Evolutionary conservation across 2,888 invertebrate genomes (phyloP), one percentile per base, ranked within the genome.

Genomic region (Leptura quadrifasciata): DNA sequence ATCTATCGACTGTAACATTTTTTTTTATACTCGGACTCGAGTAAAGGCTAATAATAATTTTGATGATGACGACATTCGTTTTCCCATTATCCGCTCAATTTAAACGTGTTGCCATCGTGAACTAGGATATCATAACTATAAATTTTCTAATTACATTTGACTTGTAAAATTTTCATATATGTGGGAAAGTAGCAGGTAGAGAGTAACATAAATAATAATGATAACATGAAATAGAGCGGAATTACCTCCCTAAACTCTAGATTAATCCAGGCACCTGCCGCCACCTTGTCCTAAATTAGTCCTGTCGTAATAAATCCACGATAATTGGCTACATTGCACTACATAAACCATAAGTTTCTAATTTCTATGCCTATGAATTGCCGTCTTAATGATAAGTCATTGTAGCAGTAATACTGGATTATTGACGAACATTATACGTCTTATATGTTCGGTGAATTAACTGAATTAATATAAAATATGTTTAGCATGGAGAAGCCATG

Each of bases 251-350:
- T 83, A 85, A 84, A 85, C 84, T 85, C 84, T 79, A 84, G 81
- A 84, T 85, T 87, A 86, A 87, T 86, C 86, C 85, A 76, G 84
- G 85, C 87, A 87, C 87, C 88, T 88, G 88, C 85, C 84, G 82
- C 86, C 85, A 84, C 86, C 85, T 85, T 85, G 85, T 87, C 87
- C 87, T 85, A 86, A 88, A 88, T 88, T 87, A 88, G 87, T 85
- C 84, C 80, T 81, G 84, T 84, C 84, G 86, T 81, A 85, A 88
- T 89, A 89, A 89, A 89, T 89, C 88, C 88, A 85, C 85, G 88
- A 88, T 88, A 89, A 89, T 89, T 88, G 87, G 87, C 85, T 86
- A 81, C 84, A 83, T 82, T 83, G 84, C 84, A 87, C 84, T 86
- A 84, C 84, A 86, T 87, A 85, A 87, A 85, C 85, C 85, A 87